Base-by-base conservation (phyloP, 1,140 invertebrate species). In the Drosophila leontia region DNA sequence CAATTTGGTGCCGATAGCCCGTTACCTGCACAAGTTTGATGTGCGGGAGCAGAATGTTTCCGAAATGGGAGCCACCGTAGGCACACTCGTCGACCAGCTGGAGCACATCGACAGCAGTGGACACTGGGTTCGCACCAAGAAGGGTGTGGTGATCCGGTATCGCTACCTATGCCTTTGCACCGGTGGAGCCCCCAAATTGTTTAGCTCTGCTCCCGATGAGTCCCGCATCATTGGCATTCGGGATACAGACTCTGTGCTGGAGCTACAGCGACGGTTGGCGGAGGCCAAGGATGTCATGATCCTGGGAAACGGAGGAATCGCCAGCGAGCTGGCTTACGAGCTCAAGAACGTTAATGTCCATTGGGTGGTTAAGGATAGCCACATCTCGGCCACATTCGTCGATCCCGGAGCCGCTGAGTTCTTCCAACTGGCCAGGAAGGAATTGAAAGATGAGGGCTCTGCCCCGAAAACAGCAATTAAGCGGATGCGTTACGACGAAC, bases 251-350 rank as follows among this genome's bases (percentile, higher is more conserved):
- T 99, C 98, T 26, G 97, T 99, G 1, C 92, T 96, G 91, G 94
- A 95, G 67, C 97, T 99, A 84, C 95, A 97, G 76, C 91, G 95
- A 37, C 96, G 95, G 90, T 92, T 99, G 8, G 93, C 93, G 56
- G 92, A 93, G 69, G 95, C 97, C 0, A 95, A 94, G 76, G 95
- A 94, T 93, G 94, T 99, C 78, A 90, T 97, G 0, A 94, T 99
- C 51, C 94, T 99, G 50, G 99, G 99, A 26, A 99, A 99, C 94
- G 99, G 99, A 39, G 99, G 99, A 8, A 99, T 99, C 83, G 98
- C 99, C 26, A 99, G 98, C 58, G 99, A 99, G 94, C 94, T 99
- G 78, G 96, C 98, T 65, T 96, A 98, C 93, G 97, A 98, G 91
- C 95, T 99, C 17, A 94, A 95, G 92, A 95, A 96, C 23, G 95